Percentiles rank a stretch among this genome's conserved stretches.
These are phyloP conservation scores for Cheilosia pagana DNA, from an alignment of 2,888 invertebrate species.

Conservation along the genomic window DNA sequence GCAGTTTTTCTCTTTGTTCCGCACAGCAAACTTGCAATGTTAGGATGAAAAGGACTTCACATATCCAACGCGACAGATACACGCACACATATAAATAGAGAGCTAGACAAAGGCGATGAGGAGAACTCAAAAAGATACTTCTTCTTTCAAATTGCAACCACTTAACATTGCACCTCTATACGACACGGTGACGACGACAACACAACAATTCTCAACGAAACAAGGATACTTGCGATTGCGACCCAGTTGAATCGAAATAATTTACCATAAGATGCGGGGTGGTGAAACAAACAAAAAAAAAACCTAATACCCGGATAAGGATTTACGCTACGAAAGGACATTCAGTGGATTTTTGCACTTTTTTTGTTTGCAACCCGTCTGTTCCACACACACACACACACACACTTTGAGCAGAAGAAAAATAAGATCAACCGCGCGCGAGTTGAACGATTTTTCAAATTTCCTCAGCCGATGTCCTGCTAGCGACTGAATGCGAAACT, in stretches of 20 bases:
- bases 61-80: slow-evolving; percentile 25
- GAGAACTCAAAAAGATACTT: slow-evolving; percentile 50
- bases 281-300: slow-evolving; percentile 6
- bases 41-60: slow-evolving; percentile 33
- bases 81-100: slow-evolving; percentile 2
- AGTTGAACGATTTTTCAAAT: slow-evolving; percentile 25
- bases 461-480: slow-evolving; percentile 79
- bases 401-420: slow-evolving; percentile 31
- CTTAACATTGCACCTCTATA: slow-evolving; percentile 74
- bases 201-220: slow-evolving; percentile 40
- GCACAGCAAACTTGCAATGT: slow-evolving; percentile 48
- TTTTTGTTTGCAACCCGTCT: background rate
- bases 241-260: slow-evolving; percentile 65
- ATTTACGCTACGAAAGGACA: slow-evolving; percentile 48
- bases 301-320: slow-evolving; percentile 31
- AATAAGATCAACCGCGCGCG: slow-evolving; percentile 28
- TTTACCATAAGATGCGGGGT: slow-evolving; percentile 29
- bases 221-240: slow-evolving; percentile 52
- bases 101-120: slow-evolving; percentile 43
- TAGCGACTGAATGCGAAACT: slow-evolving; percentile 79
- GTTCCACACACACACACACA: slow-evolving; percentile 1
- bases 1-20: slow-evolving; percentile 35
- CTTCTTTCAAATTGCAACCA: slow-evolving; percentile 67
- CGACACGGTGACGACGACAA: slow-evolving; percentile 32
- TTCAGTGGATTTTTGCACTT: slow-evolving; percentile 28